Percentiles rank a stretch among this genome's conserved stretches.
Evolutionary conservation across 2,113 vertebrate genomes (phyloP).

Genomic region (Labeo rohita): DNA sequence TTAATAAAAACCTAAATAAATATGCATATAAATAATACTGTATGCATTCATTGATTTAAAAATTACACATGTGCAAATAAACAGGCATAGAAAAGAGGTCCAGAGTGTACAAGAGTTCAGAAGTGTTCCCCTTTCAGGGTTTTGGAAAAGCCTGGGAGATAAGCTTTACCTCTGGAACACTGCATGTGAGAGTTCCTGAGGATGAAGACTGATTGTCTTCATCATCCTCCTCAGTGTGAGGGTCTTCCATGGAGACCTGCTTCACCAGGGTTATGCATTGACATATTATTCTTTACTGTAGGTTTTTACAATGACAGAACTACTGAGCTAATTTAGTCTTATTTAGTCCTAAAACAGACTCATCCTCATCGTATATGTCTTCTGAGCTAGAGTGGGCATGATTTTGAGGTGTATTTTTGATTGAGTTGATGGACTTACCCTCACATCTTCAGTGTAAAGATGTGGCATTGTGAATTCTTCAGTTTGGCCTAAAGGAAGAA

Average conservation of each 20-base stretch:
- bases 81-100: not conserved
- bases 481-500: constrained; percentile 18
- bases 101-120: constrained; percentile 4
- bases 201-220: constrained; percentile 72
- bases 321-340: not conserved
- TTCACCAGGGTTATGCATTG: constrained; percentile 46
- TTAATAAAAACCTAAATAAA: not conserved
- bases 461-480: constrained; percentile 2
- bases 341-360: not conserved
- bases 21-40: not conserved
- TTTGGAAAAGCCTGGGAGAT: not conserved
- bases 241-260: constrained; percentile 65
- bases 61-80: not conserved
- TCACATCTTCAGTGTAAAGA: not conserved
- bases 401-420: constrained; percentile 9
- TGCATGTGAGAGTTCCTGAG: constrained; percentile 77
- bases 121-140: not conserved
- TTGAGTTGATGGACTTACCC: constrained; percentile 45
- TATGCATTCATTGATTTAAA: not conserved
- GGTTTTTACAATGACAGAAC: not conserved
- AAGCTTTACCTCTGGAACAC: constrained; percentile 75
- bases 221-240: constrained; percentile 61
- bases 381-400: not conserved
- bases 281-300: not conserved
- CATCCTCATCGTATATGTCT: too few relatives aligned